Evolutionary conservation across 2,797 vertebrate species (phyloP).

Genomic region (Onychomys torridus): DNA sequence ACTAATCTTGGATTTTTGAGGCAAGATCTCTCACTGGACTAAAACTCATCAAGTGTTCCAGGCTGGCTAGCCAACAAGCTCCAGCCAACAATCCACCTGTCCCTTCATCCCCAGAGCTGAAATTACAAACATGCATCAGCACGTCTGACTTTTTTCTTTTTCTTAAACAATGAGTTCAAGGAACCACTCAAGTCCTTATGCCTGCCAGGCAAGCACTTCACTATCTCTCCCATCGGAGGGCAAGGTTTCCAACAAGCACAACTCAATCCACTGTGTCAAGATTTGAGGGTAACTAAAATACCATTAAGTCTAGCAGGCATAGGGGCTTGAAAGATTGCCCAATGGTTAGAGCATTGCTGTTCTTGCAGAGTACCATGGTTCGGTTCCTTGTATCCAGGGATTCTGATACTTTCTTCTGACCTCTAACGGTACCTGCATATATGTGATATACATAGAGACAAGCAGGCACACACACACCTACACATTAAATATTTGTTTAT

Average conservation of each 20-base stretch:
- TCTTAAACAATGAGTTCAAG: neutral
- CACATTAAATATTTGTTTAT: neutral
- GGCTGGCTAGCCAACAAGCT: neutral
- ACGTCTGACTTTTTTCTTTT: too few species aligned
- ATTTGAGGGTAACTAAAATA: neutral
- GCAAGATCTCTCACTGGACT: neutral
- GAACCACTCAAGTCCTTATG: neutral
- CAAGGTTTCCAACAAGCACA: neutral
- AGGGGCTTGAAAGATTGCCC: neutral
- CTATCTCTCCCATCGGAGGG: neutral
- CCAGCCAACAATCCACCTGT: neutral
- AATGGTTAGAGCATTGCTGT: neutral
- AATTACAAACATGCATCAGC: neutral
- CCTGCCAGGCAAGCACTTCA: neutral
- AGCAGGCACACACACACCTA: neutral
- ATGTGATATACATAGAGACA: neutral
- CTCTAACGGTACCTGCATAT: neutral
- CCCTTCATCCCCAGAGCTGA: neutral
- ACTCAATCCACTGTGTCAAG: neutral
- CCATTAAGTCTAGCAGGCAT: neutral
- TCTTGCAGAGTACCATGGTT: neutral
- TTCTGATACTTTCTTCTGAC: neutral
- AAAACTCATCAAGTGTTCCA: neutral
- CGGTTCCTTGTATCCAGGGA: neutral
- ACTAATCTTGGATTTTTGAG: neutral